phyloP scores from a whole-genome alignment of 2,888 invertebrate genomes.

The Muschampia plurimacula region DNA sequence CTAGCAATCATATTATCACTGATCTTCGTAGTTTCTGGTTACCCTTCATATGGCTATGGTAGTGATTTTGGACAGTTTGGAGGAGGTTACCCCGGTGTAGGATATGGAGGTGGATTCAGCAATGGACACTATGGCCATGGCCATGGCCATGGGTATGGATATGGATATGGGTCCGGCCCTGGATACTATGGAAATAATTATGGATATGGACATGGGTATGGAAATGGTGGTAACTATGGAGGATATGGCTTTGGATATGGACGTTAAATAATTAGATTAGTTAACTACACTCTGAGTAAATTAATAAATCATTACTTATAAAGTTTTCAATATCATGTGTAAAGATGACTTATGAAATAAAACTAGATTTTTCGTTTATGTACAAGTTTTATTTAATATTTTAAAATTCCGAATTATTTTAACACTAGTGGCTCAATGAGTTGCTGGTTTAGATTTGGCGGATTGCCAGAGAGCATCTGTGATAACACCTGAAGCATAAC shows the following conservation, averaged over 20 bases:
- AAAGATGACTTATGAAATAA: constrained; percentile 11
- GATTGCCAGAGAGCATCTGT: constrained; percentile 63
- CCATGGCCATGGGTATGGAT: background rate
- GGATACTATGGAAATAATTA: constrained; percentile 19
- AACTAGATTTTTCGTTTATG: constrained; percentile 14
- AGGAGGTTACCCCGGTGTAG: constrained; percentile 3
- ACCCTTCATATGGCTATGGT: background rate
- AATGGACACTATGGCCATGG: constrained; percentile 22
- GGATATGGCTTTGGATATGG: constrained; percentile 21
- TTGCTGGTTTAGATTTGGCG: constrained; percentile 54
- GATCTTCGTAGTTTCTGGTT: constrained; percentile 4
- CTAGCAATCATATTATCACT: background rate
- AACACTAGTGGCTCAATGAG: constrained; percentile 50
- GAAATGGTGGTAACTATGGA: constrained; percentile 8
- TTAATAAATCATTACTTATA: background rate
- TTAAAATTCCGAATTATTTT: constrained; percentile 29
- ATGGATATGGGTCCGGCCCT: background rate
- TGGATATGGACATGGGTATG: constrained; percentile 6
- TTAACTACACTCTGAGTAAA: background rate
- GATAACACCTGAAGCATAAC: constrained; percentile 66
- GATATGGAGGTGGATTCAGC: constrained; percentile 9
- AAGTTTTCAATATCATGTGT: background rate
- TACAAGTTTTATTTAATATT: constrained; percentile 31
- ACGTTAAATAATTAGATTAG: constrained; percentile 1
- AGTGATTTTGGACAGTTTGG: background rate